Evolutionary conservation across 23 tunicate species (phyloP), one percentile per base, ranked within the genome.

Genomic region (Ciona savignyi): DNA sequence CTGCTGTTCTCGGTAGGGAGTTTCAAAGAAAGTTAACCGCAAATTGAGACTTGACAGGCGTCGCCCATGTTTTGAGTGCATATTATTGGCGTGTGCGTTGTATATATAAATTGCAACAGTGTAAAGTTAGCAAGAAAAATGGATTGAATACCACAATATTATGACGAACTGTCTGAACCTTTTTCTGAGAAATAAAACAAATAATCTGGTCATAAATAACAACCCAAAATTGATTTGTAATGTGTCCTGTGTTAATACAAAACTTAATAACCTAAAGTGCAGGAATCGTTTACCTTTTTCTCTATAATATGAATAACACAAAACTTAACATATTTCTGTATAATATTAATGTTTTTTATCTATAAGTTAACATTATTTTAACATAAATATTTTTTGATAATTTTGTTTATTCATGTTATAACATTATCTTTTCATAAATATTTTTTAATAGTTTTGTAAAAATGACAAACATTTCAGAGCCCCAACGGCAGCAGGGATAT

Each of bases 1-100:
- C 96, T 20, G 23, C 66, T 1, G 27, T 88, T 63, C 66, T 88
- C 3, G 96, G 96, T 88, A 29, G 72, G 84, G 22, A 30, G 32
- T 21, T 70, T 70, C 66, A 22, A 68, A 26, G 0, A 42, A 34
- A 4, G 24, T 23, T 63, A 63, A 23, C 22, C 28, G 67, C 67
- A 63, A n/a, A n/a, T n/a, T n/a, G n/a, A n/a, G n/a, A n/a, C n/a
- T n/a, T n/a, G n/a, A n/a, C n/a, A n/a, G n/a, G n/a, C n/a, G n/a
- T n/a, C n/a, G n/a, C n/a, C n/a, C n/a, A n/a, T n/a, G n/a, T n/a
- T n/a, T n/a, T n/a, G n/a, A n/a, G n/a, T n/a, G n/a, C n/a, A n/a
- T n/a, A n/a, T n/a, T n/a, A n/a, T n/a, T n/a, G n/a, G n/a, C n/a
- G n/a, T n/a, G n/a, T n/a, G n/a, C n/a, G n/a, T n/a, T n/a, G n/a